These are phyloP conservation scores for Pristionchus fissidentatus DNA, from an alignment of 2,888 invertebrate genomes.

Conservation along the genomic window DNA sequence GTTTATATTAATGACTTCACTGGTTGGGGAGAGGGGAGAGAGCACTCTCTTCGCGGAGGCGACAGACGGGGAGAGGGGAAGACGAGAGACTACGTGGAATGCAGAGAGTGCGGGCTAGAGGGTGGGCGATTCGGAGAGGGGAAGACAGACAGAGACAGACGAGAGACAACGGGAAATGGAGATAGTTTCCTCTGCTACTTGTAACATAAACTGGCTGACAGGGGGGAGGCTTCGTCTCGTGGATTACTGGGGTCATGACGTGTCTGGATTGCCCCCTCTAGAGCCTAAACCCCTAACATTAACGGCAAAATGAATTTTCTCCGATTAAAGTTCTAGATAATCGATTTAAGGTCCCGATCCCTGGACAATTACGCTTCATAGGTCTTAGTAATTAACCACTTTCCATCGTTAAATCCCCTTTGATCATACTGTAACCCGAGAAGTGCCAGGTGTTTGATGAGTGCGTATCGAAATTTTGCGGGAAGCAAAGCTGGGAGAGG, in stretches of 20 bases:
- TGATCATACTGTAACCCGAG: constrained; percentile 39
- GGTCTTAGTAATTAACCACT: too few species aligned
- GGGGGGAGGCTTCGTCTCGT: too few species aligned
- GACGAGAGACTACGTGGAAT: not conserved
- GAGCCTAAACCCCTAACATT: too few species aligned
- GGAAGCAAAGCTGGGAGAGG: not conserved
- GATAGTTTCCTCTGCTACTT: constrained; percentile 7
- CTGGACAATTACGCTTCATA: too few species aligned
- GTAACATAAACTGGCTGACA: constrained; percentile 25
- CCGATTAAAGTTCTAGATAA: too few species aligned
- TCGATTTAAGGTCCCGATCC: too few species aligned
- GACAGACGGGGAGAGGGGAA: not conserved
- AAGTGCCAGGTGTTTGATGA: not conserved
- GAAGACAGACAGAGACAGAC: not conserved
- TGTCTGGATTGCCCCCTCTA: not conserved
- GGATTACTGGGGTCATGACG: constrained; percentile 36
- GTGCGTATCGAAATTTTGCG: constrained; percentile 15
- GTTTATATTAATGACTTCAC: constrained; percentile 45
- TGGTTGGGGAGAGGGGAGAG: not conserved
- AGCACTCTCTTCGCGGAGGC: constrained; percentile 25
- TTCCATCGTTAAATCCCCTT: too few species aligned
- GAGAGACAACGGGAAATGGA: not conserved
- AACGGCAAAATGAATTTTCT: too few species aligned
- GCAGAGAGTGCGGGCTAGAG: not conserved
- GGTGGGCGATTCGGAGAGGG: too few species aligned